Evolutionary conservation across 2,888 invertebrate genomes (phyloP).

Genomic region (Dichetophora obliterata): DNA sequence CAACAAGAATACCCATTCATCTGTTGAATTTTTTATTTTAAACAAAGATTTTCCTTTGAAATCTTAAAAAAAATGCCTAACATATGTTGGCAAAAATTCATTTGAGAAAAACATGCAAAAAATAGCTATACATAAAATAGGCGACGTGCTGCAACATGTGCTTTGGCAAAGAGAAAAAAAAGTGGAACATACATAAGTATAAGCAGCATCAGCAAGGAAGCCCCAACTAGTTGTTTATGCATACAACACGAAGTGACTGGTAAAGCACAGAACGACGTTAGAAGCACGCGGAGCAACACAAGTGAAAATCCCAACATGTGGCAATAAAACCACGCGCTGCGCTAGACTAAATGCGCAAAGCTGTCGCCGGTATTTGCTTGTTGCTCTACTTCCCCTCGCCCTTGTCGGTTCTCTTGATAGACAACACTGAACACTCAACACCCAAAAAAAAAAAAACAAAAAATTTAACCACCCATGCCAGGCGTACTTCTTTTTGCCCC

Average conservation of each 20-base stretch:
- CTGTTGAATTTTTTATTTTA: neutral
- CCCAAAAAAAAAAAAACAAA: too few relatives aligned
- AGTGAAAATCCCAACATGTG: neutral
- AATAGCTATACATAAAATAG: neutral
- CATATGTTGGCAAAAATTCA: slow-evolving; percentile 13
- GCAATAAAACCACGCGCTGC: slow-evolving; percentile 19
- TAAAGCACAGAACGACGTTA: neutral
- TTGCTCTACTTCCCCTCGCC: neutral
- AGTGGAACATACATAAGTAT: too few relatives aligned
- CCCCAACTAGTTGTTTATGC: neutral
- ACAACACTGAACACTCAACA: neutral
- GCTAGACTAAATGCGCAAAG: slow-evolving; percentile 14
- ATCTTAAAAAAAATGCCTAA: neutral
- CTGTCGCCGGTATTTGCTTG: neutral
- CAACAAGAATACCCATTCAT: neutral
- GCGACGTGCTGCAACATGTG: slow-evolving; percentile 25
- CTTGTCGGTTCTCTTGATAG: neutral
- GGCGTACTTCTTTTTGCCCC: too few relatives aligned
- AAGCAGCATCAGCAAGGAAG: neutral
- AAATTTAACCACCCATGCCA: too few relatives aligned
- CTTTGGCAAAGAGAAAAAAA: neutral
- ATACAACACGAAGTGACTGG: neutral
- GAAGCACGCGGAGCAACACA: neutral
- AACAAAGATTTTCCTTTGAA: neutral
- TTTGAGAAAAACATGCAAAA: neutral